Conservation (phyloP, 2,113 vertebrate genomes). For the Megaceryle maxima region DNA sequence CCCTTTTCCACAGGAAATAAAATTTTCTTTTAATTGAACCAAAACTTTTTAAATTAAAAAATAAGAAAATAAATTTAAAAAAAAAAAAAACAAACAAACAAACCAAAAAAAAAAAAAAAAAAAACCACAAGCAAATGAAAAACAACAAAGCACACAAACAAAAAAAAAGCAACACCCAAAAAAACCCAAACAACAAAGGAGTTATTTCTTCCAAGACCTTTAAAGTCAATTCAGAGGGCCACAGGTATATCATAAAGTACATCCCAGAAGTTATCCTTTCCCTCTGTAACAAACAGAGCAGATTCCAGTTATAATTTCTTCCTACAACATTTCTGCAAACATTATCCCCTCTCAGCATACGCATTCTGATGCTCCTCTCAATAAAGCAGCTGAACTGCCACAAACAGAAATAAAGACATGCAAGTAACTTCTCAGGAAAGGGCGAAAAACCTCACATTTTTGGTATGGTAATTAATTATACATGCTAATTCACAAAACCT, state of each 20-base stretch:
- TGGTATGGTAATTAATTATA: conserved; percentile 16
- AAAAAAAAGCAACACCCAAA: background rate
- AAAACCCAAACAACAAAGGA: background rate
- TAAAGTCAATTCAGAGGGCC: background rate
- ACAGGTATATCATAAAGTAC: background rate
- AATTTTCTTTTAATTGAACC: too few relatives aligned
- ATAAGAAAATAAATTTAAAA: too few relatives aligned
- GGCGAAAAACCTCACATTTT: background rate
- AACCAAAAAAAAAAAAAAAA: too few relatives aligned
- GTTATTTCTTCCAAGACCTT: background rate
- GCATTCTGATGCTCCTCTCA: background rate
- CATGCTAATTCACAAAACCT: conserved; percentile 52
- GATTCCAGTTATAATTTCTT: background rate
- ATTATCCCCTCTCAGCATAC: background rate
- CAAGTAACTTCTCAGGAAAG: conserved; percentile 4
- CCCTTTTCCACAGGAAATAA: too few relatives aligned
- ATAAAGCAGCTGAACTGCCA: background rate
- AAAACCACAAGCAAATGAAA: too few relatives aligned
- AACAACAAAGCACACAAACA: too few relatives aligned
- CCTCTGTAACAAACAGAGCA: background rate
- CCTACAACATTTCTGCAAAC: background rate
- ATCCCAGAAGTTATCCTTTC: background rate
- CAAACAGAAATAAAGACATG: background rate
- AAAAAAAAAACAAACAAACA: too few relatives aligned
- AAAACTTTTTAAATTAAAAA: too few relatives aligned